Evolutionary conservation across 2,797 vertebrate genomes (phyloP).

Genomic region (Acanthiza pusilla): DNA sequence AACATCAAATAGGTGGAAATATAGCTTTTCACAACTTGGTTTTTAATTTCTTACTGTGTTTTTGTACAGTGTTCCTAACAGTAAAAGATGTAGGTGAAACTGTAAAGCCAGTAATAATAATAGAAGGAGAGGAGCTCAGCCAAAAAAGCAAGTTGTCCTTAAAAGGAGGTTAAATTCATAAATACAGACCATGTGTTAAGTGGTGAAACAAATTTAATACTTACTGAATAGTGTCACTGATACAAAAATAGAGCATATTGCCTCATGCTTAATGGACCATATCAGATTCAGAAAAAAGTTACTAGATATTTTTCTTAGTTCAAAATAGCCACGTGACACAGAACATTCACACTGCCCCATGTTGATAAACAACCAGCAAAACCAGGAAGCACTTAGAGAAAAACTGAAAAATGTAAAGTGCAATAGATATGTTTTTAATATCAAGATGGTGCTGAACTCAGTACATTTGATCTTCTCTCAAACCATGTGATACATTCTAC

Average conservation of each 20-base stretch:
- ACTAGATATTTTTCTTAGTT: not conserved
- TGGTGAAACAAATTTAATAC: constrained; percentile 27
- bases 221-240: constrained; percentile 36
- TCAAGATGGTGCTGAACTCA: not conserved
- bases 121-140: not conserved
- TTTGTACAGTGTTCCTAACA: not conserved
- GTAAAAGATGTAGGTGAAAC: constrained; percentile 7
- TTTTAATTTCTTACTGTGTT: not conserved
- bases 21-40: not conserved
- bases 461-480: not conserved
- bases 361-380: not conserved
- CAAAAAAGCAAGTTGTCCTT: constrained; percentile 44
- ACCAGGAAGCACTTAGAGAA: not conserved
- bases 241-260: constrained; percentile 45
- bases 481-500: fast-evolving
- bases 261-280: not conserved
- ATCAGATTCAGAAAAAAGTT: constrained; percentile 3
- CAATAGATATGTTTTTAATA: not conserved
- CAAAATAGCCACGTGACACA: not conserved
- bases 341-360: not conserved
- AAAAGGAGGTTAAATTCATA: constrained; percentile 59
- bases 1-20: not conserved
- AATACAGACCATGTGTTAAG: constrained; percentile 39
- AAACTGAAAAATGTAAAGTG: not conserved
- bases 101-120: constrained; percentile 35